Conservation (phyloP, 2,113 vertebrate genomes). For the Scalopus aquaticus region DNA sequence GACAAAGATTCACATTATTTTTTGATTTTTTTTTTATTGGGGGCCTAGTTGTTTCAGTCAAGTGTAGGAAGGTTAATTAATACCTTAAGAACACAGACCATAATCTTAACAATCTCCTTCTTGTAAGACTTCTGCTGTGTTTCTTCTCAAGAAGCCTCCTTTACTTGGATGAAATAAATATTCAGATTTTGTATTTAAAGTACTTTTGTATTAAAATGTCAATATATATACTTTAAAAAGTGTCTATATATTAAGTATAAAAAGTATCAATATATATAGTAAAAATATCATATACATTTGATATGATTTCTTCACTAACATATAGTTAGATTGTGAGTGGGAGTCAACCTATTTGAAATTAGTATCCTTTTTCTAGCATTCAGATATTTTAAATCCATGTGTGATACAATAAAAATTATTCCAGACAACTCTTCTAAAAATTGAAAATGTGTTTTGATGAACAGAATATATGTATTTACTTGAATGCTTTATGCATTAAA, state of each 20-base stretch:
- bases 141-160: background rate
- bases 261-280: too few relatives aligned
- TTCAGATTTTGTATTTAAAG: background rate
- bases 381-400: background rate
- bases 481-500: background rate
- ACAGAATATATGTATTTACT: background rate
- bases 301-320: background rate
- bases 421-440: background rate
- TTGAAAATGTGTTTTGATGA: background rate
- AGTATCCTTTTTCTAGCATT: background rate
- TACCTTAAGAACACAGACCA: background rate
- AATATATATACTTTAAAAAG: too few relatives aligned
- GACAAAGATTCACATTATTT: background rate
- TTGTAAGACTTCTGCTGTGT: background rate
- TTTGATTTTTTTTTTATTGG: background rate
- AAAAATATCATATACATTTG: background rate
- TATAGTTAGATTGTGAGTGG: background rate
- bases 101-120: background rate
- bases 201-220: background rate
- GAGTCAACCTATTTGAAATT: conserved; percentile 8
- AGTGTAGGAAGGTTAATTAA: background rate
- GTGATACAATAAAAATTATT: background rate
- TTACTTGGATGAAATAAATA: background rate
- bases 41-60: background rate
- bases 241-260: too few relatives aligned